A percentile compares a stretch with the other conserved stretches of the same genome.
phyloP scores from a whole-genome alignment of 2,797 vertebrate species.

The Sebastes ruberrimus region DNA sequence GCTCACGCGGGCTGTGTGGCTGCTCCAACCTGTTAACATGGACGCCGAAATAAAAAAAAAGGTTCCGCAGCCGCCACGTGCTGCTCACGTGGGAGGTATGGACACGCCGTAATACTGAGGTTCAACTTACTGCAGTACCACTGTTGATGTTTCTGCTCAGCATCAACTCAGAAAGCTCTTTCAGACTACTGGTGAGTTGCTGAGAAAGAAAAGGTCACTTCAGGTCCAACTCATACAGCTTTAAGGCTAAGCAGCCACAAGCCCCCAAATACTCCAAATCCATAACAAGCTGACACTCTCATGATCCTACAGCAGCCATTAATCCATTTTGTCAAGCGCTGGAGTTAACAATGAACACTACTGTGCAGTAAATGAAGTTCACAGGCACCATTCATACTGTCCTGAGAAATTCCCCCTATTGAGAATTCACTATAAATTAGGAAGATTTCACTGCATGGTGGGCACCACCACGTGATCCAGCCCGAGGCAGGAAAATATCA shows the following conservation, averaged over 20 bases:
- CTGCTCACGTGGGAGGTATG: too few species aligned
- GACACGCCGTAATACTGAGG: background rate
- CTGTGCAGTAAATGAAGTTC: slow-evolving; percentile 48
- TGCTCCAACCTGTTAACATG: too few species aligned
- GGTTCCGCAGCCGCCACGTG: too few species aligned
- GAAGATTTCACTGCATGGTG: slow-evolving; percentile 28
- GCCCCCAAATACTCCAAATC: slow-evolving; percentile 45
- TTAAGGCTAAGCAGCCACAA: slow-evolving; percentile 37
- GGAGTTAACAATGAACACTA: slow-evolving; percentile 56
- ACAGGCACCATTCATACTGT: slow-evolving; percentile 24
- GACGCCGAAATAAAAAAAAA: too few species aligned
- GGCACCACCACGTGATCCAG: background rate
- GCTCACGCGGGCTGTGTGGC: too few species aligned
- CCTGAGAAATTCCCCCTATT: slow-evolving; percentile 27
- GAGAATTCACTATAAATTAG: slow-evolving; percentile 45
- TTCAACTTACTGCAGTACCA: background rate
- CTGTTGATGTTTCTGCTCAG: slow-evolving; percentile 5
- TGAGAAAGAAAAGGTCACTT: slow-evolving; percentile 29
- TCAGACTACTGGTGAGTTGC: background rate
- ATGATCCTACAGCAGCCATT: slow-evolving; percentile 39
- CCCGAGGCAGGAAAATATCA: slow-evolving; percentile 30
- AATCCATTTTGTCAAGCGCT: slow-evolving; percentile 52
- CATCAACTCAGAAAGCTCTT: background rate
- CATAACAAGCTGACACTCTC: slow-evolving; percentile 51
- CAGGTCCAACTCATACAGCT: slow-evolving; percentile 33